phyloP scores from a whole-genome alignment of 2,797 vertebrate genomes.

The Apodemus agrarius region DNA sequence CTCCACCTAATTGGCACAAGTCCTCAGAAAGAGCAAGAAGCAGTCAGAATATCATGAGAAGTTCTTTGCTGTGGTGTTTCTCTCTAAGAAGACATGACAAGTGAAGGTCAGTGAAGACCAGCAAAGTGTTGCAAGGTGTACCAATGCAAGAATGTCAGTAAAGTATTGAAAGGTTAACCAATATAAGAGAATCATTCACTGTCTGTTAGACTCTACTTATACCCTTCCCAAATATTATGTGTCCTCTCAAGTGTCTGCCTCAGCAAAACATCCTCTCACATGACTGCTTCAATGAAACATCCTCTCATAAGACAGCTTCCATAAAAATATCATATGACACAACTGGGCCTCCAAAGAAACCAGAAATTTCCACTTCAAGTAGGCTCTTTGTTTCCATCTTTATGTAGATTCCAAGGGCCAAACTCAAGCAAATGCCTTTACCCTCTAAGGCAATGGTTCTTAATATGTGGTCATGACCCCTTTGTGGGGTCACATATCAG shows the following conservation, averaged over 20 bases:
- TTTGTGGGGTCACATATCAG: not conserved
- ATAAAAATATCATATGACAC: not conserved
- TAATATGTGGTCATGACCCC: no score
- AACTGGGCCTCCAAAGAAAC: not conserved
- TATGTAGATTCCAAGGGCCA: not conserved
- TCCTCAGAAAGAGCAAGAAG: no score
- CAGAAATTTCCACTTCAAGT: not conserved
- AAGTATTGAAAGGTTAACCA: no score
- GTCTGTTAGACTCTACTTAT: not conserved
- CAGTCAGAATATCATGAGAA: no score
- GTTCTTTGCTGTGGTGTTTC: no score
- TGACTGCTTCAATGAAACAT: not conserved
- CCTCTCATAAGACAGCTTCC: not conserved
- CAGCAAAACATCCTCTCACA: no score
- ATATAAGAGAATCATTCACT: not conserved
- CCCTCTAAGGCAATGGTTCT: not conserved
- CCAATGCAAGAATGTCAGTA: no score
- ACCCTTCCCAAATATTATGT: not conserved
- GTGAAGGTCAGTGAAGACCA: no score
- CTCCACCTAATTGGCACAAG: no score
- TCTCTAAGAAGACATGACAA: no score
- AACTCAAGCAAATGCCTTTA: not conserved
- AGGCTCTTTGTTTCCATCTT: not conserved
- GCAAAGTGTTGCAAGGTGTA: no score
- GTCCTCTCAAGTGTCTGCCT: not conserved